Evolutionary conservation across 2,113 vertebrate genomes (phyloP).

Genomic region (Corydoras sp.): DNA sequence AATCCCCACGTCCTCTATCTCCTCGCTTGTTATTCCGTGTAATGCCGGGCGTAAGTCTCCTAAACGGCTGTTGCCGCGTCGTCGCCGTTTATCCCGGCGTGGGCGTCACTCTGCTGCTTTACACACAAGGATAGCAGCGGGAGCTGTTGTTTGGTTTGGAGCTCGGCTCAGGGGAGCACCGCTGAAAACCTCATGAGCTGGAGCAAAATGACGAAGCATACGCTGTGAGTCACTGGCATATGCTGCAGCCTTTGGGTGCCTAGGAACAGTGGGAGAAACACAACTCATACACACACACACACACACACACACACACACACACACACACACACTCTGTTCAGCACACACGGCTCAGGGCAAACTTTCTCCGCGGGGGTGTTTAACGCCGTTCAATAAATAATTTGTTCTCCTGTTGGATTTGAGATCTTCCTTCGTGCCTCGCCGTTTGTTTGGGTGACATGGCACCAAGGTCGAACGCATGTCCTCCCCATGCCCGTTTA

Average conservation of each 20-base stretch:
- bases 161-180: slow-evolving; percentile 16
- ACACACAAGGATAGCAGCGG: neutral
- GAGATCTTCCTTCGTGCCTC: no score
- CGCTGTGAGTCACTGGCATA: slow-evolving; percentile 42
- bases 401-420: neutral
- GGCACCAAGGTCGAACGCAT: no score
- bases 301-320: slow-evolving; percentile 2
- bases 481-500: neutral
- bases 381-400: neutral
- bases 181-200: slow-evolving; percentile 27
- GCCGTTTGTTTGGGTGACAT: no score
- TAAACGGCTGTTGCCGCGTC: slow-evolving; percentile 34
- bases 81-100: slow-evolving; percentile 27
- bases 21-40: slow-evolving; percentile 14
- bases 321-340: neutral
- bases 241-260: slow-evolving; percentile 40
- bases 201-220: slow-evolving; percentile 38
- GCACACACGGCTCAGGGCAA: neutral
- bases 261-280: slow-evolving; percentile 34
- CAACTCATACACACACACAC: slow-evolving; percentile 9
- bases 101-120: neutral
- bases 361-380: slow-evolving; percentile 4
- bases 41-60: slow-evolving; percentile 26
- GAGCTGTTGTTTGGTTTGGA: slow-evolving; percentile 17
- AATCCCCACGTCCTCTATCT: slow-evolving; percentile 11